Evolutionary conservation across 2,888 invertebrate species (phyloP), one percentile per base, ranked within the genome.

Genomic region (Andrena praecox): DNA sequence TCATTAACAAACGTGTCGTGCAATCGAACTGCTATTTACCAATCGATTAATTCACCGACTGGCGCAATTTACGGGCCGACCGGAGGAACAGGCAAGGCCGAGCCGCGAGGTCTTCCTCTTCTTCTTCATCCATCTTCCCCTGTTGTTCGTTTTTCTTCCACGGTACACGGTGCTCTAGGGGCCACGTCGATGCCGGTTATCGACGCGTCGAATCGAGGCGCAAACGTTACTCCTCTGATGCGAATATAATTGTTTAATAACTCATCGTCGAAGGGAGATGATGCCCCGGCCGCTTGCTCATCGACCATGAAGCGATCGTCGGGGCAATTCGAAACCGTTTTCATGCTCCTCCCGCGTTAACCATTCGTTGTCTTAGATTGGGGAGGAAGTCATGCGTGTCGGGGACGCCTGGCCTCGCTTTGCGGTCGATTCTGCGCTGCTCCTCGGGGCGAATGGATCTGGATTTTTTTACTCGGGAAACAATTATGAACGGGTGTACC

Each of bases 211-310:
- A 84, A 85, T 85, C 80, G 62, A 68, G 70, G 77, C 48, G 77
- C 70, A 85, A 86, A 85, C 81, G 74, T 73, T 81, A 78, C 76
- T 83, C 72, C 66, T 72, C 80, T 75, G 82, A 87, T 77, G 89
- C 82, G 77, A 85, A 76, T 84, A 80, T 85, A 88, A 90, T 89
- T 89, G 86, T 88, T 89, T 87, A 84, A 88, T 85, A 84, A 85
- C 81, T 84, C 82, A 88, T 87, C 85, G 85, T 85, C 84, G 80
- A 83, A 67, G 74, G 64, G 60, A 74, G 78, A 85, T 83, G 82
- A 86, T 87, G 60, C 80, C 20, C 59, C 62, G 54, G 76, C 24
- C 48, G 71, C 31, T 75, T 24, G 81, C 52, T 67, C 77, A 29
- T 72, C 35, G 59, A 76, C 63, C 82, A 76, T 73, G 80, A 85